phyloP scores from a whole-genome alignment of 1,140 invertebrate genomes.

The Pseudachorutes palmiensis region DNA sequence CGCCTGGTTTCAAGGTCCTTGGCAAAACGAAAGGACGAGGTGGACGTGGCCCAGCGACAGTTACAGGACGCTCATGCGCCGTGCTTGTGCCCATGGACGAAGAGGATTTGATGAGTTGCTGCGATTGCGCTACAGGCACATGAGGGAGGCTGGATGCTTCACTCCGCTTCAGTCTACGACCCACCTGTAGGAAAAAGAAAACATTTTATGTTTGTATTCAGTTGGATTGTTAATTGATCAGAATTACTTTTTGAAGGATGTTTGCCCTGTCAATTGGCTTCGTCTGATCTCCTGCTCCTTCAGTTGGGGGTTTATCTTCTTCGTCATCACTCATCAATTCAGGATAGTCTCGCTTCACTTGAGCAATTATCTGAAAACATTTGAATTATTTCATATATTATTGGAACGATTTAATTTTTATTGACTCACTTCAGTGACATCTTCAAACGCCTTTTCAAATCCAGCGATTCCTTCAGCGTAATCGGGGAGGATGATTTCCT shows the following conservation, averaged over 20 bases:
- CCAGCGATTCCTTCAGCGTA: background rate
- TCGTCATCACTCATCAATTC: background rate
- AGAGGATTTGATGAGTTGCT: background rate
- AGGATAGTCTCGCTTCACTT: background rate
- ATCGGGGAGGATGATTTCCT: background rate
- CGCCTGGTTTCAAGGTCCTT: background rate
- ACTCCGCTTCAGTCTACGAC: too few relatives aligned
- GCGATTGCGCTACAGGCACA: too few relatives aligned
- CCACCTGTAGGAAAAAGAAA: too few relatives aligned
- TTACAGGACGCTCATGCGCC: background rate
- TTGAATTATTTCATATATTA: constrained; percentile 11
- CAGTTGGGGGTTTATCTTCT: background rate
- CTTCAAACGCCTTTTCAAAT: constrained; percentile 4
- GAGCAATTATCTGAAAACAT: background rate
- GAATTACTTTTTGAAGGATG: too few relatives aligned
- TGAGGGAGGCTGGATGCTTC: too few relatives aligned
- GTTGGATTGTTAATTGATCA: too few relatives aligned
- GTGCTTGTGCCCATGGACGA: background rate
- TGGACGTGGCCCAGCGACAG: background rate
- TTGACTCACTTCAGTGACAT: background rate
- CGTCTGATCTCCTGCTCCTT: background rate
- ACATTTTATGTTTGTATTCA: too few relatives aligned
- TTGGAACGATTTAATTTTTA: constrained; percentile 10
- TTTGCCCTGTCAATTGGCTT: too few relatives aligned
- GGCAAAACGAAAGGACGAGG: background rate